Percentiles rank a stretch among this genome's conserved stretches.
These are phyloP conservation scores for Rhamphomyia laevipes DNA, from an alignment of 2,888 invertebrate species.

Conservation along the genomic window DNA sequence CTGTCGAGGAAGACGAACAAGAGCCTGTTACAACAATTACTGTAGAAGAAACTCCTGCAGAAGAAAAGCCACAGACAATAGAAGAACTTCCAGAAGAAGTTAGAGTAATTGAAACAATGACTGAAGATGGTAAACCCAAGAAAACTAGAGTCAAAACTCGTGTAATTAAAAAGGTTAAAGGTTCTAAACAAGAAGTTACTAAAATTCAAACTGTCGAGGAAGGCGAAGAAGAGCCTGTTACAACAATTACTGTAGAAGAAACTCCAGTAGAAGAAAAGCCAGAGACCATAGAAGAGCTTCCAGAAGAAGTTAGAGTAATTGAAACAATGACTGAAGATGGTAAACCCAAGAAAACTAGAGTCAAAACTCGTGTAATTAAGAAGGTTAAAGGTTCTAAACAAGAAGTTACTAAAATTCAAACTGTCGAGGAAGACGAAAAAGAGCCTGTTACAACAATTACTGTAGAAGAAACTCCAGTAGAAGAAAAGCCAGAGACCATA, in stretches of 20 bases:
- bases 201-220: slow-evolving; percentile 25
- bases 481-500: slow-evolving; percentile 15
- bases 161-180: slow-evolving; percentile 18
- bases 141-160: slow-evolving; percentile 21
- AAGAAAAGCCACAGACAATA: slow-evolving; percentile 19
- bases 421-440: slow-evolving; percentile 25
- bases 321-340: slow-evolving; percentile 16
- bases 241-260: slow-evolving; percentile 26
- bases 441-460: slow-evolving; percentile 24
- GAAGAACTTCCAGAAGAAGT: slow-evolving; percentile 15
- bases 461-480: slow-evolving; percentile 16
- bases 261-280: slow-evolving; percentile 26
- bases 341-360: slow-evolving; percentile 27
- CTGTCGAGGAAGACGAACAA: slow-evolving; percentile 22
- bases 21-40: slow-evolving; percentile 23
- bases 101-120: slow-evolving; percentile 32
- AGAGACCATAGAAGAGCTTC: slow-evolving; percentile 19
- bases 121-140: slow-evolving; percentile 19
- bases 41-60: slow-evolving; percentile 8
- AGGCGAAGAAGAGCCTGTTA: slow-evolving; percentile 29
- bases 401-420: slow-evolving; percentile 30
- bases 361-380: slow-evolving; percentile 26
- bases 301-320: slow-evolving; percentile 10
- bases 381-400: slow-evolving; percentile 22
- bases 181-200: slow-evolving; percentile 24